Evolutionary conservation across 1,140 invertebrate species (phyloP), one percentile per base, ranked within the genome.

Genomic region (Achroia grisella): DNA sequence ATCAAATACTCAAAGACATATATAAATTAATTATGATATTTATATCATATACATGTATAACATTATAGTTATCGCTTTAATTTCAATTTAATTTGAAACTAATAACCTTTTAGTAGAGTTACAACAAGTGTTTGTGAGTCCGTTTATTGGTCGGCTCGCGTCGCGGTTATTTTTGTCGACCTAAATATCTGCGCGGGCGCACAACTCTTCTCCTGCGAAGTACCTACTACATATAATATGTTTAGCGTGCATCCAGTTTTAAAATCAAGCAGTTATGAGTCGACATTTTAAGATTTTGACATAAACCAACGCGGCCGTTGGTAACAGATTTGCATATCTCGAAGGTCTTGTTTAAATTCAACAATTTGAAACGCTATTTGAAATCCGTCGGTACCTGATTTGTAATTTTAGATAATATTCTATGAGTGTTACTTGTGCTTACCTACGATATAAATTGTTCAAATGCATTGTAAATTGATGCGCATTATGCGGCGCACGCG

Each of bases 101-200:
- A 3, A 35, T 8, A 35, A 17, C 17, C 8, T 37, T 37, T 11
- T 13, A 3, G 17, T 23, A 23, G 17, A 46, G 35, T 32, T 39
- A 40, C 29, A 39, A 29, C 50, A 34, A 48, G 34, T 37, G 49
- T 62, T 62, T 47, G 45, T 45, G 41, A 64, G 60, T 39, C 56
- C 54, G 40, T 42, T 60, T 60, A 53, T 69, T 63, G 61, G 52
- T 52, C 56, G 55, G 56, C 48, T 48, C 50, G 56, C 56, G 62
- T 58, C 56, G 51, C 36, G 64, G 73, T 61, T 81, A 81, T 84
- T 84, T 84, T 48, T 43, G 66, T 64, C 77, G 80, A 80, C 80
- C 80, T 80, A 81, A 84, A 84, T 84, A 78, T 80, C 66, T 69
- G 59, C 60, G 60, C 64, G 67, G 44, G 53, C 64, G 64, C 63